These are phyloP conservation scores for Dromococcyx pavoninus DNA, from an alignment of 2,797 vertebrate genomes.

Conservation along the genomic window DNA sequence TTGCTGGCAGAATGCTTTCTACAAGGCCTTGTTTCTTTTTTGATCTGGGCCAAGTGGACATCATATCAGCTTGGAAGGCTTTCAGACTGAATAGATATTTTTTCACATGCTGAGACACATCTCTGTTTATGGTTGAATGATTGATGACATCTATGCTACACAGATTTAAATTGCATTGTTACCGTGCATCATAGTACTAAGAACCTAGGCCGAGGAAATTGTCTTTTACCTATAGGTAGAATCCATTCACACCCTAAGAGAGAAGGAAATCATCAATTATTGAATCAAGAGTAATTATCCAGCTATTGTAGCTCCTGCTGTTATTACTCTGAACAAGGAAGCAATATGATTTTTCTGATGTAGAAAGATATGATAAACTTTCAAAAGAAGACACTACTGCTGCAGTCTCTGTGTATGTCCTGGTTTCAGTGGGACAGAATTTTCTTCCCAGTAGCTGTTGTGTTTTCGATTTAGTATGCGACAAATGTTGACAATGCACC, in stretches of 20 bases:
- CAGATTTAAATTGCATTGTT: background rate
- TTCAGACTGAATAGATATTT: background rate
- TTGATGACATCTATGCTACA: background rate
- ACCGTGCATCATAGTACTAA: background rate
- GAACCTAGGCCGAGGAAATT: background rate
- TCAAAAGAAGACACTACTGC: background rate
- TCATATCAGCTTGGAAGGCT: background rate
- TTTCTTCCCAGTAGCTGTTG: no score
- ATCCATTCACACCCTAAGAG: background rate
- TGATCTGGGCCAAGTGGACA: background rate
- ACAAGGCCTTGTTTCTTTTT: background rate
- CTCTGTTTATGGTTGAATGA: background rate
- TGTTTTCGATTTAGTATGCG: no score
- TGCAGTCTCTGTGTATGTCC: background rate
- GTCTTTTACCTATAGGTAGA: background rate
- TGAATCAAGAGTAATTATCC: background rate
- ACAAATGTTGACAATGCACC: no score
- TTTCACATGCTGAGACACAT: background rate
- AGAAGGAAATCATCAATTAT: background rate
- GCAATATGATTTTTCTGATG: background rate
- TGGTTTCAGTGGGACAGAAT: no score
- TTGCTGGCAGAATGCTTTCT: background rate
- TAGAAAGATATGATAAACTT: background rate
- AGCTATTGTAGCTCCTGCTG: background rate
- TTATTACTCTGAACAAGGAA: background rate